Conservation (phyloP, 2,888 invertebrate genomes). For the Coenonympha arcania region DNA sequence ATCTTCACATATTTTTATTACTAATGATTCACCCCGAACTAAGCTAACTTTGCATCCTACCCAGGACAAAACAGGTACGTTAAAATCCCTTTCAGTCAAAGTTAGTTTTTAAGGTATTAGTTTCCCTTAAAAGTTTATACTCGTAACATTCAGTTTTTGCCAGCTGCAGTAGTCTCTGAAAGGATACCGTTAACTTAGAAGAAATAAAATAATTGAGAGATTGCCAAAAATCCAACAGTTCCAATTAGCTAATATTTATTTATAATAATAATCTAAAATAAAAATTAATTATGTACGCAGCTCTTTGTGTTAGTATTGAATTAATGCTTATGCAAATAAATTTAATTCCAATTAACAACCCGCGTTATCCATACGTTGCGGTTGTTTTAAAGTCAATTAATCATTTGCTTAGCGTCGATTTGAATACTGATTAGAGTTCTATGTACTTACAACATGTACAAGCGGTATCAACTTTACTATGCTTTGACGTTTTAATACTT, state of each 20-base stretch:
- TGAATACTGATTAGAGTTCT: constrained; percentile 66
- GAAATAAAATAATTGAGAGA: too few relatives aligned
- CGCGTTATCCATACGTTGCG: constrained; percentile 25
- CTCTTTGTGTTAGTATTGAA: constrained; percentile 9
- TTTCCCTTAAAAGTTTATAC: too few relatives aligned
- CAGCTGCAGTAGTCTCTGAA: too few relatives aligned
- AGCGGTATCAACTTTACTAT: constrained; percentile 8
- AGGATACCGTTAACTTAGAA: too few relatives aligned
- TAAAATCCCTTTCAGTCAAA: too few relatives aligned
- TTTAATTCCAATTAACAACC: constrained; percentile 26
- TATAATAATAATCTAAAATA: background rate
- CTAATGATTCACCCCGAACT: too few relatives aligned
- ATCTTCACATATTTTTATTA: too few relatives aligned
- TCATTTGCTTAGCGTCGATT: constrained; percentile 66
- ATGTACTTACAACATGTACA: constrained; percentile 47
- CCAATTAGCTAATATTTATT: background rate
- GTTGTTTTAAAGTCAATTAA: constrained; percentile 56
- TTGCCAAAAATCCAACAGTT: too few relatives aligned
- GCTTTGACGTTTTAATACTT: background rate
- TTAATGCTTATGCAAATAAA: constrained; percentile 26
- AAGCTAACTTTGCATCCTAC: too few relatives aligned
- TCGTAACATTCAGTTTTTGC: too few relatives aligned
- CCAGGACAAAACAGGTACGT: too few relatives aligned
- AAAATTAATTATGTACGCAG: background rate
- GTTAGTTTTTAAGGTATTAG: too few relatives aligned